These are phyloP conservation scores for Scomber japonicus DNA, from an alignment of 2,113 vertebrate genomes.

Conservation along the genomic window DNA sequence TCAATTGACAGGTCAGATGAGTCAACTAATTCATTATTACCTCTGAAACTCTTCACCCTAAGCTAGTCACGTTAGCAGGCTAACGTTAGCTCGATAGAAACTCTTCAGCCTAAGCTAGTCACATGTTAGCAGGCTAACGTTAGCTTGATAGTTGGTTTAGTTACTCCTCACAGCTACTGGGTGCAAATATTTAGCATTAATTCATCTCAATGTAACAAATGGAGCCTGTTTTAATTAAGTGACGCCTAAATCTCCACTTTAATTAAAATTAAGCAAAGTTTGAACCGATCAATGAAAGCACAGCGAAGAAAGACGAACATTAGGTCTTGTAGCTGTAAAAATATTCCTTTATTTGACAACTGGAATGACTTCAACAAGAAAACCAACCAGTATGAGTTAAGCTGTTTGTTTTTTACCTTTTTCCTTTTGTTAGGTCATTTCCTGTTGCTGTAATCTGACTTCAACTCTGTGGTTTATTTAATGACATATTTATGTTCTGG, in stretches of 20 bases:
- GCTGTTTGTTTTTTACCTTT: background rate
- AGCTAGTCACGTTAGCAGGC: background rate
- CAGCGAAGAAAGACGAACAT: too few species aligned
- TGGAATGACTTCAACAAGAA: background rate
- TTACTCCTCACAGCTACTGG: background rate
- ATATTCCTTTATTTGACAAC: background rate
- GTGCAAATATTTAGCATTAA: background rate
- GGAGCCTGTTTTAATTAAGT: background rate
- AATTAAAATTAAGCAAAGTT: too few species aligned
- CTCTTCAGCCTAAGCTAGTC: background rate
- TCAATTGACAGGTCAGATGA: background rate
- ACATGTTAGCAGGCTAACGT: background rate
- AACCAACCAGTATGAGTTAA: background rate
- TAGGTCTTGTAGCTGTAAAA: background rate
- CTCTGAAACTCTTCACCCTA: background rate
- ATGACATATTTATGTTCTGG: background rate
- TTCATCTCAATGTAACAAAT: background rate
- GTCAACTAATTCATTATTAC: background rate
- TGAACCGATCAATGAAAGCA: too few species aligned
- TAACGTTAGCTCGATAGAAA: background rate
- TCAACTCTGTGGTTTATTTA: background rate
- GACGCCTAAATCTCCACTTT: background rate
- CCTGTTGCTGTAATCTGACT: too few species aligned
- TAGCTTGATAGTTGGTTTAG: background rate
- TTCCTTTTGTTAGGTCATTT: background rate